Conservation (phyloP, 2,797 vertebrate genomes). For the Phoeniculus purpureus region DNA sequence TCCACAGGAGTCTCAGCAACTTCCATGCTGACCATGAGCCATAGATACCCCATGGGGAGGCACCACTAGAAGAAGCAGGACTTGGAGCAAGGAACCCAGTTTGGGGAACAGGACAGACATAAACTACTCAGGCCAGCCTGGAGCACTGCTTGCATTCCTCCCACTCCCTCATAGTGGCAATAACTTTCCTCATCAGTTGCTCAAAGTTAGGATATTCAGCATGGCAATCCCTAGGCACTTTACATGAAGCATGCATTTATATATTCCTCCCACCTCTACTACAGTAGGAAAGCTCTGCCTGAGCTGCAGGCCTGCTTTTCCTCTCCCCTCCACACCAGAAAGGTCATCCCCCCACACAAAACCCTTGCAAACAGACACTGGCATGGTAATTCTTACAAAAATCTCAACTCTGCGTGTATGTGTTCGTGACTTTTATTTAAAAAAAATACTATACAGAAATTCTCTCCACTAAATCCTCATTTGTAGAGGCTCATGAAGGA, state of each 20-base stretch:
- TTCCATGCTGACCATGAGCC: accelerated
- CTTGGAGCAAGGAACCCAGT: accelerated
- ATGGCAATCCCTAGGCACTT: background rate
- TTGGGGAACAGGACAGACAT: background rate
- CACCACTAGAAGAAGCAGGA: background rate
- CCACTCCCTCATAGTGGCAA: background rate
- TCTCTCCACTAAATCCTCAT: background rate
- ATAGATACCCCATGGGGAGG: accelerated
- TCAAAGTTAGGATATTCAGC: background rate
- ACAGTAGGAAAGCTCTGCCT: background rate
- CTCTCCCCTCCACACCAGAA: background rate
- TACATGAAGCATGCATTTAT: background rate
- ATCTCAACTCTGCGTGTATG: background rate
- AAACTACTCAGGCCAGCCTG: background rate
- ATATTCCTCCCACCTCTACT: background rate
- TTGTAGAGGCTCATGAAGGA: background rate
- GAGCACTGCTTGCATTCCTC: background rate
- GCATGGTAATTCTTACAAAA: background rate
- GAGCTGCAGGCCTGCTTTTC: background rate
- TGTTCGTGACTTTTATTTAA: background rate
- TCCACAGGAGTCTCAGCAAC: background rate
- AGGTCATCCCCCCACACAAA: too few species aligned
- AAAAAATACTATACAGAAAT: background rate
- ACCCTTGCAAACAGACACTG: background rate
- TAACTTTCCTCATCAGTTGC: background rate